Evolutionary conservation across 2,797 vertebrate species (phyloP).

Genomic region (Gallirallus australis): DNA sequence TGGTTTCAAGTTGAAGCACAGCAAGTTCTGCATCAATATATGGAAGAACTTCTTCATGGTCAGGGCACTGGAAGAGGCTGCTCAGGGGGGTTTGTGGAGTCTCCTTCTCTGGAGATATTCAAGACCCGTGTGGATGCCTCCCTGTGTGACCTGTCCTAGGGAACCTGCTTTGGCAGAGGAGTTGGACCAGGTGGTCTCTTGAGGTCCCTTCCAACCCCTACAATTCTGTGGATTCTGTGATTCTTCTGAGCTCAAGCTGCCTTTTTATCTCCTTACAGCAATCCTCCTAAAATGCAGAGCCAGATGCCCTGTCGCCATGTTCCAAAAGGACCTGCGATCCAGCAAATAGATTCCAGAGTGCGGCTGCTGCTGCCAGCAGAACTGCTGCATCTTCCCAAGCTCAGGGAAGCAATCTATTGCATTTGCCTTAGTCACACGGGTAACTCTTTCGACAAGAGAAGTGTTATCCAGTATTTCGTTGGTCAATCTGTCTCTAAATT

Average conservation of each 20-base stretch:
- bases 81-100: too few species aligned
- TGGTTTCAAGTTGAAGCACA: too few species aligned
- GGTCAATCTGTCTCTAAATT: neutral
- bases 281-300: neutral
- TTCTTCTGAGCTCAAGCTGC: neutral
- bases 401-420: neutral
- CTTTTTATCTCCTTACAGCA: neutral
- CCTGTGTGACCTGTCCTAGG: too few species aligned
- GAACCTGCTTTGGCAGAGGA: too few species aligned
- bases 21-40: too few species aligned
- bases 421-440: neutral
- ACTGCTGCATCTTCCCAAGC: neutral
- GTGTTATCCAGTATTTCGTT: neutral
- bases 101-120: too few species aligned
- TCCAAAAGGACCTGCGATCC: neutral
- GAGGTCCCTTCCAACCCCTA: too few species aligned
- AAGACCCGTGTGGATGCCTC: too few species aligned
- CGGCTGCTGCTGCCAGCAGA: neutral
- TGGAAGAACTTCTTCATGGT: too few species aligned
- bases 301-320: neutral
- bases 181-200: too few species aligned
- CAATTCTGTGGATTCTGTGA: too few species aligned
- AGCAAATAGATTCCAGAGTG: neutral
- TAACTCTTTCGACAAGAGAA: neutral
- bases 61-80: too few species aligned